Evolutionary conservation across 2,888 invertebrate genomes (phyloP).

Genomic region (Sarcophaga carnaria): DNA sequence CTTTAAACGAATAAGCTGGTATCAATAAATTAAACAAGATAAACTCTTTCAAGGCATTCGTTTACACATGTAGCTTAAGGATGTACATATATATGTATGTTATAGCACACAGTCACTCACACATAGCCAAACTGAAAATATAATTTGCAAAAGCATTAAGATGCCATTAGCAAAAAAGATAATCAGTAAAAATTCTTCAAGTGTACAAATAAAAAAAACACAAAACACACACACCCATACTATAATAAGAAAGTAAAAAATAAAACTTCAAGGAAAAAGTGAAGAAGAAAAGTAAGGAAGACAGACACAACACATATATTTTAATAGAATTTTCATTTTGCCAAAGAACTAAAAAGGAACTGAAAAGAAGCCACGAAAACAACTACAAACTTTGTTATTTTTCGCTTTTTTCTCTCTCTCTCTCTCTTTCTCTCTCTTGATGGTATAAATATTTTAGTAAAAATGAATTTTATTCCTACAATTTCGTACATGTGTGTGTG

Average conservation of each 20-base stretch:
- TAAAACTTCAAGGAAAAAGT: constrained; percentile 20
- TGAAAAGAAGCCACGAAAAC: background rate
- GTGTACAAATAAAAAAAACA: constrained; percentile 24
- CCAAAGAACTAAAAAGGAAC: background rate
- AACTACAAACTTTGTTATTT: constrained; percentile 16
- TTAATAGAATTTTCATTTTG: constrained; percentile 21
- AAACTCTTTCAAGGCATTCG: background rate
- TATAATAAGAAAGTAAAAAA: background rate
- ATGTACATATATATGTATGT: background rate
- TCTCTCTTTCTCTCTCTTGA: no score
- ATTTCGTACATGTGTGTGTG: background rate
- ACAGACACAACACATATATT: constrained; percentile 17
- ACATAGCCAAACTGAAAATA: background rate
- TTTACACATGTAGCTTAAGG: background rate
- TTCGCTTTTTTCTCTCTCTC: background rate
- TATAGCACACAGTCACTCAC: background rate
- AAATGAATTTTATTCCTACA: no score
- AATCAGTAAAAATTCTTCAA: constrained; percentile 55
- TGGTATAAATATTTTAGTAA: no score
- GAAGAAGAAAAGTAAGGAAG: no score
- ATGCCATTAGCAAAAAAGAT: constrained; percentile 61
- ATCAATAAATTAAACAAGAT: background rate
- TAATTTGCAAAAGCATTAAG: constrained; percentile 61
- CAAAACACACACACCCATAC: background rate
- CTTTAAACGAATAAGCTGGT: background rate